These are phyloP conservation scores for Brachionus plicatilis DNA, from an alignment of 1,140 invertebrate genomes.

Conservation along the genomic window DNA sequence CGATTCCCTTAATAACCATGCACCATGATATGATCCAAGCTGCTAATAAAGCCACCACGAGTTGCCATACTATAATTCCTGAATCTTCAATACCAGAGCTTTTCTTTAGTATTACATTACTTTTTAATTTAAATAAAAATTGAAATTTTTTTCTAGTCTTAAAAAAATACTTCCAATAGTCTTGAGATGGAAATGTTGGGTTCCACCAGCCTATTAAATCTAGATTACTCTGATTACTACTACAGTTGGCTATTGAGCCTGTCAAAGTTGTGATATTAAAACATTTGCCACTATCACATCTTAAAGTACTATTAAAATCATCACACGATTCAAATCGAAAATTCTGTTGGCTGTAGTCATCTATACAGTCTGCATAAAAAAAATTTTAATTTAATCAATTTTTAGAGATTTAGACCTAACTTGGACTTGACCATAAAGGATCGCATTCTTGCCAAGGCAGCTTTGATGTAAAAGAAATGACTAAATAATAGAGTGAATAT, in stretches of 20 bases:
- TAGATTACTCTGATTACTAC: neutral
- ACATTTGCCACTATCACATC: constrained; percentile 31
- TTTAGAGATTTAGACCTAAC: constrained; percentile 55
- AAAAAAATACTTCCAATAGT: constrained; percentile 48
- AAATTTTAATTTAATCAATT: neutral
- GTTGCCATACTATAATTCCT: constrained; percentile 36
- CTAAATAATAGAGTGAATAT: constrained; percentile 77
- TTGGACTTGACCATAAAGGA: constrained; percentile 46
- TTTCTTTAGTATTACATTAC: constrained; percentile 17
- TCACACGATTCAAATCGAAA: constrained; percentile 12
- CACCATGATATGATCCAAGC: constrained; percentile 51
- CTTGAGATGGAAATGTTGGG: constrained; percentile 38
- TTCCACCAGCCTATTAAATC: constrained; percentile 24
- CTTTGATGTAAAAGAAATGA: constrained; percentile 65
- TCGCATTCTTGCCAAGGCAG: constrained; percentile 71
- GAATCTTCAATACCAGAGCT: constrained; percentile 37
- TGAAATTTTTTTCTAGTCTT: constrained; percentile 64
- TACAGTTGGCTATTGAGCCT: neutral
- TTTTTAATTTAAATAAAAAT: constrained; percentile 18
- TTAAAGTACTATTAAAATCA: neutral
- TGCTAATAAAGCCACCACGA: constrained; percentile 44
- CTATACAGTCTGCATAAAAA: constrained; percentile 13
- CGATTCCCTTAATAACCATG: constrained; percentile 50
- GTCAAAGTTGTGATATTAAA: constrained; percentile 14
- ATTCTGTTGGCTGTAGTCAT: constrained; percentile 4